Evolutionary conservation across 2,113 vertebrate genomes (phyloP).

Genomic region (Petaurus breviceps): DNA sequence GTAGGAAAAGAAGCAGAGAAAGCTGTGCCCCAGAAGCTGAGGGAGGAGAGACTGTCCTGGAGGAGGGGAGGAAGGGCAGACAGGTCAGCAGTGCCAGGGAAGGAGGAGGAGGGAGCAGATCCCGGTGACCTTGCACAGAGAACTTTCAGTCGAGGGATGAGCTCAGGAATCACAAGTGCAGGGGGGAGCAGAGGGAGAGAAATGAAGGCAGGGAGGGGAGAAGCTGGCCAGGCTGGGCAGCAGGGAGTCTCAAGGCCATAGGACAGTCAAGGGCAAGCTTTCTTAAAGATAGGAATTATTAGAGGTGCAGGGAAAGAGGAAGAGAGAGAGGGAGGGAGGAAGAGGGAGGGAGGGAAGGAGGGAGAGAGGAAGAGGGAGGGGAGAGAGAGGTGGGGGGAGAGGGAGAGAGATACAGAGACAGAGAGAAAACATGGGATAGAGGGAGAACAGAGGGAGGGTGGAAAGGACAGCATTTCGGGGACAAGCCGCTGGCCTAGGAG

Average conservation of each 20-base stretch:
- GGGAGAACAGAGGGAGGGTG: too few relatives aligned
- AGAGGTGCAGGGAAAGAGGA: neutral
- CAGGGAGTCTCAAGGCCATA: neutral
- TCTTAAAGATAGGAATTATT: neutral
- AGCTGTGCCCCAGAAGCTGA: neutral
- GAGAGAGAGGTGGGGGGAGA: accelerated
- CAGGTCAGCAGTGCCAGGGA: neutral
- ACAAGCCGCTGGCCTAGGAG: neutral
- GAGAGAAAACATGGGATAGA: neutral
- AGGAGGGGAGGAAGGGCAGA: neutral
- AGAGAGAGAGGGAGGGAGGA: too few relatives aligned
- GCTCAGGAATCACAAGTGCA: neutral
- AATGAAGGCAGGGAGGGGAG: neutral
- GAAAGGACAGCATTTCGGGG: neutral
- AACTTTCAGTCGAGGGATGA: neutral
- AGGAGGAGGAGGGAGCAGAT: neutral
- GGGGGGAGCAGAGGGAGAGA: neutral
- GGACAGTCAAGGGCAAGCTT: neutral
- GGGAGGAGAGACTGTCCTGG: neutral
- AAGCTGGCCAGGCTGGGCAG: neutral
- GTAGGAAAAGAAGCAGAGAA: neutral
- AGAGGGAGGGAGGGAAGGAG: too few relatives aligned
- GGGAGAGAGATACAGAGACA: neutral
- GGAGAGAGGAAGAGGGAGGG: accelerated
- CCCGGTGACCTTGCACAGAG: neutral